A percentile compares a stretch with the other conserved stretches of the same genome.
Evolutionary conservation across 2,113 vertebrate genomes (phyloP).

Genomic region (Syrmaticus mikado): DNA sequence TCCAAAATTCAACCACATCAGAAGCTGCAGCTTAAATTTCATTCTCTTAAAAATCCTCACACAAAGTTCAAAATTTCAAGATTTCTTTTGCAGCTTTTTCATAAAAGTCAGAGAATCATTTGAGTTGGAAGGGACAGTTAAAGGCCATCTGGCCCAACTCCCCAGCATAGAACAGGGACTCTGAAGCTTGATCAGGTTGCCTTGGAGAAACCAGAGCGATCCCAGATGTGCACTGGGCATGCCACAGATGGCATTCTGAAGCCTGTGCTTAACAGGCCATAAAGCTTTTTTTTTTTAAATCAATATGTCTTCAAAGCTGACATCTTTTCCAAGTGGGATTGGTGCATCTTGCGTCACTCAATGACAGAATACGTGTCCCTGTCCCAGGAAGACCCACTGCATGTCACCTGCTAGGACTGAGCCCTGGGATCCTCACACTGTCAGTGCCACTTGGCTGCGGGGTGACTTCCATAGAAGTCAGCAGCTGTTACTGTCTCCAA

Average conservation of each 20-base stretch:
- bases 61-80: fast-evolving
- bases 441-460: not conserved
- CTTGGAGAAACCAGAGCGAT: not conserved
- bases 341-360: not conserved
- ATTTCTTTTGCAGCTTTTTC: not conserved
- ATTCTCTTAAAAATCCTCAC: not conserved
- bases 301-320: not conserved
- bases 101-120: no score
- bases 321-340: not conserved
- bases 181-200: no score
- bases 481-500: conserved; percentile 21
- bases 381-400: not conserved
- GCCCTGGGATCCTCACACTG: not conserved
- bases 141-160: no score
- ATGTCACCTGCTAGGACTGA: not conserved
- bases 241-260: not conserved
- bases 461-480: not conserved
- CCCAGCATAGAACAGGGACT: no score
- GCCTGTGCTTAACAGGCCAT: fast-evolving
- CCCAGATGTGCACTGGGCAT: not conserved
- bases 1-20: not conserved
- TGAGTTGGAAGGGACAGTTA: no score
- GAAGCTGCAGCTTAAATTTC: not conserved
- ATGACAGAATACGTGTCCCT: fast-evolving
- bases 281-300: not conserved